phyloP scores from a whole-genome alignment of 2,797 vertebrate species.

The Parauchenoglanis punctatus region DNA sequence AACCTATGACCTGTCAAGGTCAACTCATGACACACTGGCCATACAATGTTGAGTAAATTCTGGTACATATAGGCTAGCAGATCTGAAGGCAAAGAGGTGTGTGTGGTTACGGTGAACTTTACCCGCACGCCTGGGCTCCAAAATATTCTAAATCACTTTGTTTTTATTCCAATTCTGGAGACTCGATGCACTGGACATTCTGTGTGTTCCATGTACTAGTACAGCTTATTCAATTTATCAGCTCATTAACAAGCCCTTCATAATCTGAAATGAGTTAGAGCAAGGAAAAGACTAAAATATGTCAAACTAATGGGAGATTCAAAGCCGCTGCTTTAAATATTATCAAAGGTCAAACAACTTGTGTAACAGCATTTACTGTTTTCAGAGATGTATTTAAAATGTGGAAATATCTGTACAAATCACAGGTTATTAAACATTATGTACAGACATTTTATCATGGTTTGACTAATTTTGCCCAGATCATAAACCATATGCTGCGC shows the following conservation, averaged over 20 bases:
- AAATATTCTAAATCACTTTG: neutral
- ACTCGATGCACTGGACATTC: neutral
- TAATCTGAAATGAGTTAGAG: neutral
- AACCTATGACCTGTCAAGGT: slow-evolving; percentile 78
- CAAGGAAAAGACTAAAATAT: neutral
- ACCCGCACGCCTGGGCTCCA: neutral
- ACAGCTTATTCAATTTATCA: neutral
- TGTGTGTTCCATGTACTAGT: neutral
- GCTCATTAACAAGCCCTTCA: slow-evolving; percentile 1
- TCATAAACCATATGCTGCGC: neutral
- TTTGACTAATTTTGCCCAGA: neutral
- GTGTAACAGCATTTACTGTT: neutral
- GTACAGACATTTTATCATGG: neutral
- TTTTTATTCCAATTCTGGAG: neutral
- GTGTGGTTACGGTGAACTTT: neutral
- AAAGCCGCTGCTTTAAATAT: neutral
- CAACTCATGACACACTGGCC: slow-evolving; percentile 52
- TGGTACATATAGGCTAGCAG: neutral
- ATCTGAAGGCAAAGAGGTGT: neutral
- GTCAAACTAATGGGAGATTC: neutral
- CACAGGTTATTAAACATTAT: neutral
- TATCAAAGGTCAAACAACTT: neutral
- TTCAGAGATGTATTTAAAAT: neutral
- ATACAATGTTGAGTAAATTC: neutral
- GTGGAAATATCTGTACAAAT: neutral